A percentile compares a stretch with the other conserved stretches of the same genome.
Conservation (phyloP, 2,797 vertebrate genomes). For the Chrosomus eos region DNA sequence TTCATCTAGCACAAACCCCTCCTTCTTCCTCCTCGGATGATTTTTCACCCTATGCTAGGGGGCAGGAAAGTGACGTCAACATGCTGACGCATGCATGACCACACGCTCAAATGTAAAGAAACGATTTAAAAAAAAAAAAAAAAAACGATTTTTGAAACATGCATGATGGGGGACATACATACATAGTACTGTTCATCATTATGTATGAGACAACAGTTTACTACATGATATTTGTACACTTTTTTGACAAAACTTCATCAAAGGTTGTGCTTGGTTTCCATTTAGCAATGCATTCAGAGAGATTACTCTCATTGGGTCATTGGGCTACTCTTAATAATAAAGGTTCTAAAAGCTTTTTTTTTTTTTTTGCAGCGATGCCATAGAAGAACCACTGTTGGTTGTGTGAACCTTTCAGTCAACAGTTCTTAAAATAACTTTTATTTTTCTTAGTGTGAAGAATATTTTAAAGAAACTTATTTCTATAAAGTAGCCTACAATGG, state of each 20-base stretch:
- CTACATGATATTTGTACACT: not conserved
- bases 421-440: not conserved
- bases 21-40: constrained; percentile 20
- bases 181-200: not conserved
- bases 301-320: not conserved
- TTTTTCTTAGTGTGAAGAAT: not conserved
- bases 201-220: not conserved
- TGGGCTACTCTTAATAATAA: not conserved
- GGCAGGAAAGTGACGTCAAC: not conserved
- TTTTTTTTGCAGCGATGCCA: too few relatives aligned
- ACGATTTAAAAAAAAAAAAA: too few relatives aligned
- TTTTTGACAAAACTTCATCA: not conserved
- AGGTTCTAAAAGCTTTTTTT: not conserved
- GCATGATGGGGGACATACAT: too few relatives aligned
- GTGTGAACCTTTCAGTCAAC: not conserved
- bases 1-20: not conserved
- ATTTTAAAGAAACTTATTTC: not conserved
- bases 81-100: not conserved
- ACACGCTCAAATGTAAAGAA: not conserved
- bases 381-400: not conserved
- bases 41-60: not conserved
- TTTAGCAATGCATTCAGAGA: not conserved
- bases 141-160: not conserved
- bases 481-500: not conserved
- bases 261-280: not conserved